phyloP scores from a whole-genome alignment of 1,140 invertebrate species.

The Antheraea mylitta region DNA sequence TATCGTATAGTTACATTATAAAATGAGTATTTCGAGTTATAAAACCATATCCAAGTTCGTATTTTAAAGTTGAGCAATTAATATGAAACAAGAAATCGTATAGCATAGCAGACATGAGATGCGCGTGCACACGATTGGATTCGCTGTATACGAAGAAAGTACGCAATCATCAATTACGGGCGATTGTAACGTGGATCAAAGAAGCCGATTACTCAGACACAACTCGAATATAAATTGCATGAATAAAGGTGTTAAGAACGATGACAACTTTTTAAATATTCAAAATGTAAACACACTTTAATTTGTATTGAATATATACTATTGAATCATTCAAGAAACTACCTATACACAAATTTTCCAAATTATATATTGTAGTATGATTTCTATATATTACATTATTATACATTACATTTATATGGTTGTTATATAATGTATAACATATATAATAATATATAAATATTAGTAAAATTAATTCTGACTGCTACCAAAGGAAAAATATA shows the following conservation, averaged over 20 bases:
- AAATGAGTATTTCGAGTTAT: background rate
- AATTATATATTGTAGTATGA: too few species aligned
- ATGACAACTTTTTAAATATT: background rate
- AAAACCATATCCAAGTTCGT: background rate
- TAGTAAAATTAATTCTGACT: too few species aligned
- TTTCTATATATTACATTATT: too few species aligned
- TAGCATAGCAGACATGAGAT: slow-evolving; percentile 1
- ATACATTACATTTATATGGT: too few species aligned
- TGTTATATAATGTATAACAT: too few species aligned
- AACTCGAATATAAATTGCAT: slow-evolving; percentile 47
- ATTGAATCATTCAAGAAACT: too few species aligned
- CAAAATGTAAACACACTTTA: too few species aligned
- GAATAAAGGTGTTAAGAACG: background rate
- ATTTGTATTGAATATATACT: too few species aligned
- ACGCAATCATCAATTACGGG: slow-evolving; percentile 64
- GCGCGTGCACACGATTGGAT: slow-evolving; percentile 44
- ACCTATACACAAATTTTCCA: too few species aligned
- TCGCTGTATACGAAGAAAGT: slow-evolving; percentile 43
- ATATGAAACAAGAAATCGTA: slow-evolving; percentile 4
- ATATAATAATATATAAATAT: too few species aligned
- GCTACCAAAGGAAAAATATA: too few species aligned
- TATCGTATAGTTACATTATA: background rate
- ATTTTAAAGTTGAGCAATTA: background rate
- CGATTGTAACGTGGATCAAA: slow-evolving; percentile 73
- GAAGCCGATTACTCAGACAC: slow-evolving; percentile 44